A percentile compares a stretch with the other conserved stretches of the same genome.
Evolutionary conservation across 1,140 invertebrate genomes (phyloP).

Genomic region (Samia ricini): DNA sequence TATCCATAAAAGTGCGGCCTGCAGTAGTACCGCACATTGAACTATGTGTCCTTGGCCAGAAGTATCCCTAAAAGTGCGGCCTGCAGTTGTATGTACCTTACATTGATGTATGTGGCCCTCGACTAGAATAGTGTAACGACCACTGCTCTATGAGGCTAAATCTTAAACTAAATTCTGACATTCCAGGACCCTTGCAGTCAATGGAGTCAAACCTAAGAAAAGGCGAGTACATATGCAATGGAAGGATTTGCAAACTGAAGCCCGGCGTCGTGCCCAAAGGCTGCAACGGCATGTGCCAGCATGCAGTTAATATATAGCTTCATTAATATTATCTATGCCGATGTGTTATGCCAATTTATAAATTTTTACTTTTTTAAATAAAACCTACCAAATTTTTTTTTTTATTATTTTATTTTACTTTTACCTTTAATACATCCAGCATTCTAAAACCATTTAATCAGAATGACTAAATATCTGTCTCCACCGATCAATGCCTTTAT

Average conservation of each 20-base stretch:
- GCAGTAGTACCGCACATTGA: not conserved
- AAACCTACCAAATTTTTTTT: not conserved
- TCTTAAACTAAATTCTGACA: not conserved
- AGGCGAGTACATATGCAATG: slow-evolving; percentile 53
- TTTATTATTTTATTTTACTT: too few species aligned
- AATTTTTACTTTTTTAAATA: not conserved
- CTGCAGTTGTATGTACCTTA: not conserved
- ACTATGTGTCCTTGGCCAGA: not conserved
- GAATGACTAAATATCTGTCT: too few species aligned
- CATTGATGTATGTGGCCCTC: too few species aligned
- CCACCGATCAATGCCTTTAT: too few species aligned
- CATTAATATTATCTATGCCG: not conserved
- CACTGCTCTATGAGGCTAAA: not conserved
- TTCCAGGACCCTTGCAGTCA: not conserved
- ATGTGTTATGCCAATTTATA: not conserved
- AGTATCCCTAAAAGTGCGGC: too few species aligned
- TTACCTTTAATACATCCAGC: too few species aligned
- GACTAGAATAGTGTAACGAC: too few species aligned
- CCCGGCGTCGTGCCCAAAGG: slow-evolving; percentile 44
- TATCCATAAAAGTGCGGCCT: too few species aligned
- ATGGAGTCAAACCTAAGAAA: slow-evolving; percentile 30
- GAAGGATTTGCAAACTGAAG: slow-evolving; percentile 39
- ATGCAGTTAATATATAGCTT: slow-evolving; percentile 17
- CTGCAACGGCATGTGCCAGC: slow-evolving; percentile 53
- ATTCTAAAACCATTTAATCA: too few species aligned